Base-by-base conservation (phyloP, 2,888 invertebrate genomes). In the Punctoribates punctum region DNA sequence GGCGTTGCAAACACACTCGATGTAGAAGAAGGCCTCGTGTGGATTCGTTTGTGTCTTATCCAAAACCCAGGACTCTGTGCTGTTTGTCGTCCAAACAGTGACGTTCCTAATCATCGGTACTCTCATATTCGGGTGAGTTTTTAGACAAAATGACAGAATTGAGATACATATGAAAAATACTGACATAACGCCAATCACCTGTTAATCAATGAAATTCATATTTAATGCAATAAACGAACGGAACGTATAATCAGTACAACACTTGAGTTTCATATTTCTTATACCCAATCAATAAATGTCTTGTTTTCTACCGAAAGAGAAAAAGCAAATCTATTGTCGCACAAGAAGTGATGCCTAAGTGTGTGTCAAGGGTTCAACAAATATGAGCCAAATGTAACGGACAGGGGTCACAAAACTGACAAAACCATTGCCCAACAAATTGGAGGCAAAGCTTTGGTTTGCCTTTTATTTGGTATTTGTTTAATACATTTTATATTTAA, bases 161-260 rank as follows among this genome's bases (percentile, higher is more conserved):
- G 98, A 99, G 81, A 97, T 93, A 87, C 97, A 95, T 85, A 99
- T 98, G 89, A 99, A 99, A 88, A 98, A 97, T 83, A 99, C 96
- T 81, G 97, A 98, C 84, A 97, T 90, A 80, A 97, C 92, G 82
- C 97, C 97, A 84, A 99, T 93, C 83, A 96, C 92, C 97, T 99
- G 29, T 13, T 15, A 72, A 72, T 13, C 25, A 20, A 48, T 2
- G 38, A 72, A 72, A 72, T 15, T 25, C 3, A 25, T 72, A 65
- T 29, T 65, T n/a, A 34, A 34, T 34, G 34, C 8, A 34, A 34
- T 34, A 34, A 34, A 34, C 34, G 34, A 8, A 4, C 4, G 5
- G 8, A 34, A 34, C 4, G 5, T 34, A 34, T 34, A 34, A 34
- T 34, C 34, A 34, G 34, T 34, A 34, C 34, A 34, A 34, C 34